phyloP scores from a whole-genome alignment of 2,797 vertebrate species.

The Sebastiscus tertius region DNA sequence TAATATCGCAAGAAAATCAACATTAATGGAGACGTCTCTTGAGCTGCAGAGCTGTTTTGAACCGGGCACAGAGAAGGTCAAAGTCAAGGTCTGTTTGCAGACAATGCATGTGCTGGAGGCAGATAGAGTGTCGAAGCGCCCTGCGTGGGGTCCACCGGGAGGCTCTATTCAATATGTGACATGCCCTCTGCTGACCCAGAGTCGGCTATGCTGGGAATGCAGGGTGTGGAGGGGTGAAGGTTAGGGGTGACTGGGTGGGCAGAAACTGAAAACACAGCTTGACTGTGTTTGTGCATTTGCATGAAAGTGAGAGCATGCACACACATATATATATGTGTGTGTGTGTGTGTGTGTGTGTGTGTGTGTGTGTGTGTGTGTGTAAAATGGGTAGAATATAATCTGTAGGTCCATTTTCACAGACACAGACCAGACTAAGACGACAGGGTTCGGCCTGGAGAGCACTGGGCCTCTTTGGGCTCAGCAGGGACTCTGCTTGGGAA shows the following conservation, averaged over 20 bases:
- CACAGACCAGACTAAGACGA: conserved; percentile 61
- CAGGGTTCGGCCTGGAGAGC: conserved; percentile 63
- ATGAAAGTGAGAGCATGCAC: conserved; percentile 2
- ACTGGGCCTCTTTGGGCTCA: conserved; percentile 79
- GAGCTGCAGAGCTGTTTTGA: conserved; percentile 27
- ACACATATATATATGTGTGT: neutral
- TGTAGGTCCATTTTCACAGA: conserved; percentile 19
- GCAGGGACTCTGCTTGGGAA: conserved; percentile 76
- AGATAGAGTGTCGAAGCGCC: conserved; percentile 31
- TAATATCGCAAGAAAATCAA: neutral
- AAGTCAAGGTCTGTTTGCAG: conserved; percentile 77
- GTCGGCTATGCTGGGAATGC: conserved; percentile 79
- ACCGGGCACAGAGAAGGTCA: conserved; percentile 58
- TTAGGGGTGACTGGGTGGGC: conserved; percentile 59
- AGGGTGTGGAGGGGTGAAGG: conserved; percentile 68
- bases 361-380: neutral
- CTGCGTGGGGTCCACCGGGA: conserved; percentile 48
- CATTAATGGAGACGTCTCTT: neutral
- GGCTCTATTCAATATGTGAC: conserved; percentile 74
- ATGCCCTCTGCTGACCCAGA: conserved; percentile 60
- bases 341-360: neutral
- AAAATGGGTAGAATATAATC: neutral
- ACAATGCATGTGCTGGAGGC: conserved; percentile 59
- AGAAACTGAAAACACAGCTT: conserved; percentile 64
- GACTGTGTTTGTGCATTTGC: conserved; percentile 52